These are phyloP conservation scores for Lottia scabra DNA, from an alignment of 2,888 invertebrate species.

Conservation along the genomic window DNA sequence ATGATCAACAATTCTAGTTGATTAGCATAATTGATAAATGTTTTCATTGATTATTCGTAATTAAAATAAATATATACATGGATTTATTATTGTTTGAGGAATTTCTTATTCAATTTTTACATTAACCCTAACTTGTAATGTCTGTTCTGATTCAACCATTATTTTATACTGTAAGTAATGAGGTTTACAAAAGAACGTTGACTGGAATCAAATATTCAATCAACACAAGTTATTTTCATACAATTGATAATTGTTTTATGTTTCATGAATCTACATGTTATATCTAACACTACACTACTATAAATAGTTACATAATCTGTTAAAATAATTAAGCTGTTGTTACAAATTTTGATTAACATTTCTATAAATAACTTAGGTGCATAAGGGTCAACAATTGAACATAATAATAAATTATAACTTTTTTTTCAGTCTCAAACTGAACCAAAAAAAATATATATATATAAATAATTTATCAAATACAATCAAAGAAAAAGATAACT, in stretches of 20 bases:
- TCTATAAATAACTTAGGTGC: background rate
- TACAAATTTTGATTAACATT: background rate
- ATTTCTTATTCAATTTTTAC: too few relatives aligned
- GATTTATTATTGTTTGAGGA: background rate
- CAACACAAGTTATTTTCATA: too few relatives aligned
- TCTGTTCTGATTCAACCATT: too few relatives aligned
- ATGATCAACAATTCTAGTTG: background rate
- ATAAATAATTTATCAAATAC: conserved; percentile 4
- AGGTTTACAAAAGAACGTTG: too few relatives aligned
- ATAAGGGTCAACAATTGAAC: conserved; percentile 2
- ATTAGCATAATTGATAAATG: background rate
- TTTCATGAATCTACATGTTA: too few relatives aligned
- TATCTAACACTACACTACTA: too few relatives aligned
- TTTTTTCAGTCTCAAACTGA: background rate
- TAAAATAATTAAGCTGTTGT: background rate
- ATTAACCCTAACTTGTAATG: too few relatives aligned
- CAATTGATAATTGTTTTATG: too few relatives aligned
- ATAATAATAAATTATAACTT: background rate
- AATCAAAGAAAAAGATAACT: background rate
- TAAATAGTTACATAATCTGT: too few relatives aligned
- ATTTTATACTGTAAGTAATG: too few relatives aligned
- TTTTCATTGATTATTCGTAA: background rate
- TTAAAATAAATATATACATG: conserved; percentile 1
- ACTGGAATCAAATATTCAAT: too few relatives aligned
- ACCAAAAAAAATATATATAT: background rate